phyloP scores from a whole-genome alignment of 30 jellyfish, hydroid and myxozoan genomes.

The Nemopilema nomurai region DNA sequence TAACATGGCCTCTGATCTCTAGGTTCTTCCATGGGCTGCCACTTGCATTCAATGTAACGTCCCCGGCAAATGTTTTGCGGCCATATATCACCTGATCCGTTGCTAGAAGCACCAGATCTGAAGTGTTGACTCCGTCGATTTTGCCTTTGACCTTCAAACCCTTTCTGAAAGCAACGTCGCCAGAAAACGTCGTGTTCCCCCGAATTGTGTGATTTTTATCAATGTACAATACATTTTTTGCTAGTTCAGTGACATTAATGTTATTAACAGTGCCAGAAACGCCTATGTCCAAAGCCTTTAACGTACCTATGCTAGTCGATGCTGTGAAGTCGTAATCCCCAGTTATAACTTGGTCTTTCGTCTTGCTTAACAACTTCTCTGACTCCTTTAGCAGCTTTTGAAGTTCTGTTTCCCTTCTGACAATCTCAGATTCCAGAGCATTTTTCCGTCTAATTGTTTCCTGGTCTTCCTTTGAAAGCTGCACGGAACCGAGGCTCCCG shows the following conservation, averaged over 20 bases:
- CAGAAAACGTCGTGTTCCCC: constrained; percentile 69
- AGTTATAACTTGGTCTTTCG: constrained; percentile 49
- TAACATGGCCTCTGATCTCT: constrained; percentile 60
- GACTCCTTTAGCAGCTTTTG: constrained; percentile 11
- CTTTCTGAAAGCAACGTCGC: neutral
- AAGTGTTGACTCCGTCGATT: constrained; percentile 67
- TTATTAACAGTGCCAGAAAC: constrained; percentile 72
- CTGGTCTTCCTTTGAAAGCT: constrained; percentile 57
- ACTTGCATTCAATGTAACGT: constrained; percentile 16
- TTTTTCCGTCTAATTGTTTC: constrained; percentile 15
- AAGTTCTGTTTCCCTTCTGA: constrained; percentile 17
- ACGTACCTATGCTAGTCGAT: neutral
- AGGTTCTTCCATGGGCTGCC: constrained; percentile 6
- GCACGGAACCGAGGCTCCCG: constrained; percentile 22
- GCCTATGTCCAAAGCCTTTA: constrained; percentile 11
- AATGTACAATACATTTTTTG: constrained; percentile 44
- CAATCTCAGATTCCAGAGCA: constrained; percentile 5
- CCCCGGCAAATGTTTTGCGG: constrained; percentile 30
- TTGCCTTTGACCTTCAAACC: constrained; percentile 53
- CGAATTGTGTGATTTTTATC: constrained; percentile 55
- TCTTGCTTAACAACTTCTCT: constrained; percentile 30
- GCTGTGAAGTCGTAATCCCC: constrained; percentile 38
- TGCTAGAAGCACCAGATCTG: constrained; percentile 44
- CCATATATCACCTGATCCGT: constrained; percentile 68
- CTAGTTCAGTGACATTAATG: constrained; percentile 40